Evolutionary conservation across 2,888 invertebrate genomes (phyloP).

Genomic region (Coecobrya sp.): DNA sequence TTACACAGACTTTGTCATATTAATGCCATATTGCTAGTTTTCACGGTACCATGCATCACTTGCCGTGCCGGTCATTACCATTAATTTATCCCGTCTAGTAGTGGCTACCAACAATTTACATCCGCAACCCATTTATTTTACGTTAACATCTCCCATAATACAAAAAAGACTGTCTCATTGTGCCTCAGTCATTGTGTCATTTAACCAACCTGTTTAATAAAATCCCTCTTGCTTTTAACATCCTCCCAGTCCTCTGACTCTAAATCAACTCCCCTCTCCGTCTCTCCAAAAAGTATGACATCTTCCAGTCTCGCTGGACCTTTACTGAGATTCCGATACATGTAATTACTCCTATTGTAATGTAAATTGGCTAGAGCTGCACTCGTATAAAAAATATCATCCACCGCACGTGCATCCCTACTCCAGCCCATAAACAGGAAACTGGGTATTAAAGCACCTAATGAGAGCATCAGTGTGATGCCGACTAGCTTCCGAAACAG

Average conservation of each 20-base stretch:
- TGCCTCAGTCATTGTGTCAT: not conserved
- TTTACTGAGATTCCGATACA: slow-evolving; percentile 69
- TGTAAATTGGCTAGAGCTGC: slow-evolving; percentile 70
- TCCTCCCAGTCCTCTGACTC: slow-evolving; percentile 71
- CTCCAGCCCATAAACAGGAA: slow-evolving; percentile 84
- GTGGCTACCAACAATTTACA: not conserved
- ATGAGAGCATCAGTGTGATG: slow-evolving; percentile 79
- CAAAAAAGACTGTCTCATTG: not conserved
- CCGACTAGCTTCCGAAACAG: slow-evolving; percentile 68
- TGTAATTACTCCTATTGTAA: slow-evolving; percentile 72
- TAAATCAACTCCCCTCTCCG: slow-evolving; percentile 76
- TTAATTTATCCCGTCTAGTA: not conserved
- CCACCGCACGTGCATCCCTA: slow-evolving; percentile 77
- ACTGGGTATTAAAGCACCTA: slow-evolving; percentile 83
- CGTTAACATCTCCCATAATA: not conserved
- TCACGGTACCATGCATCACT: too few species aligned
- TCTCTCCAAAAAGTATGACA: slow-evolving; percentile 82
- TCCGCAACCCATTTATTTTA: not conserved
- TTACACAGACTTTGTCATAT: too few species aligned
- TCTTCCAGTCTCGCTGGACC: slow-evolving; percentile 65
- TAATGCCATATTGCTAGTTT: too few species aligned
- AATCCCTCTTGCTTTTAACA: slow-evolving; percentile 78
- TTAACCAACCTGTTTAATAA: slow-evolving; percentile 81
- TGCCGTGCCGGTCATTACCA: not conserved
- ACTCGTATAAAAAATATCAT: slow-evolving; percentile 72